Evolutionary conservation across 2,888 invertebrate species (phyloP).

Genomic region (Pyrrhosoma nymphula): DNA sequence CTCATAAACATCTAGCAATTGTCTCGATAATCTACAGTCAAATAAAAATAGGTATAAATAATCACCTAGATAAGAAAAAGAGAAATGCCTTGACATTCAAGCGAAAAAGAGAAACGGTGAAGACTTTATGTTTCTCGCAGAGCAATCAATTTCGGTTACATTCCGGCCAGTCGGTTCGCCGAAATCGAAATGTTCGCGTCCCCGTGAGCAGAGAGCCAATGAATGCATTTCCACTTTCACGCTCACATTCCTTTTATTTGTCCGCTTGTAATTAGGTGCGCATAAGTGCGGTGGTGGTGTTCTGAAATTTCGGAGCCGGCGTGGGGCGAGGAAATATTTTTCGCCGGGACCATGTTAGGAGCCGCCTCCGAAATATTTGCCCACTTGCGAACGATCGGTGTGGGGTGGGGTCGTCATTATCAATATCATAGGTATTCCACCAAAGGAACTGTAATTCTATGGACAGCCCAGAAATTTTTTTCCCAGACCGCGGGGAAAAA

Average conservation of each 20-base stretch:
- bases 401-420: too few relatives aligned
- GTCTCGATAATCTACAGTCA: not conserved
- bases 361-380: too few relatives aligned
- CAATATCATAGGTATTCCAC: too few relatives aligned
- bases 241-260: not conserved
- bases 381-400: too few relatives aligned
- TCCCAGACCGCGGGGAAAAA: too few relatives aligned
- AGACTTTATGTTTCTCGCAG: not conserved
- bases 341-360: too few relatives aligned
- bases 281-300: not conserved
- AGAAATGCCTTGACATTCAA: not conserved
- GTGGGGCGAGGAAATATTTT: too few relatives aligned
- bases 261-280: not conserved
- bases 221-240: not conserved
- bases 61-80: constrained; percentile 45
- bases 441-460: too few relatives aligned
- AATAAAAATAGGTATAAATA: constrained; percentile 35
- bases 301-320: not conserved
- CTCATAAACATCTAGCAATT: constrained; percentile 23
- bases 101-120: not conserved
- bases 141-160: not conserved
- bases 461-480: too few relatives aligned
- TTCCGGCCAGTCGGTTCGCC: not conserved
- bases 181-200: not conserved
- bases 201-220: not conserved